Conservation (phyloP, 2,888 invertebrate genomes). For the Argyresthia albistria region DNA sequence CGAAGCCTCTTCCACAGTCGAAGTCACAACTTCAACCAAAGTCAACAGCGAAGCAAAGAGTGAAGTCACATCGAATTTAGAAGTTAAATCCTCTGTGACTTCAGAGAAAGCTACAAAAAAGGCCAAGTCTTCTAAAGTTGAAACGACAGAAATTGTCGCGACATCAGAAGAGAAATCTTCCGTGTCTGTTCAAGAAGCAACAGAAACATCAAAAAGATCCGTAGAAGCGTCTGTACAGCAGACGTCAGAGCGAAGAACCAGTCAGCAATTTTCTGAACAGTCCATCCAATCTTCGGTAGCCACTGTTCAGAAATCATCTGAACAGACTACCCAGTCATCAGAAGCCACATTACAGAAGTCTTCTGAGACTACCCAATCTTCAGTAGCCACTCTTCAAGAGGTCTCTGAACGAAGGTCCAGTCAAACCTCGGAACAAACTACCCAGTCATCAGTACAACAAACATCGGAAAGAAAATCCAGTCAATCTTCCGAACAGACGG, state of each 20-base stretch:
- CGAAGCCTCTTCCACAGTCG: constrained; percentile 30
- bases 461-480: neutral
- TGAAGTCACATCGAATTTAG: constrained; percentile 41
- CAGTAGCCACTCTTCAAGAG: constrained; percentile 4
- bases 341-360: constrained; percentile 6
- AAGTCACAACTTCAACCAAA: constrained; percentile 21
- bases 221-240: constrained; percentile 7
- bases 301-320: constrained; percentile 6
- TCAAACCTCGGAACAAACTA: constrained; percentile 16
- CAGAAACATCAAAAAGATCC: constrained; percentile 13
- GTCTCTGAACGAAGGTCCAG: constrained; percentile 13
- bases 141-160: constrained; percentile 4
- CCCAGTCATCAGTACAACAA: neutral
- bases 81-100: constrained; percentile 43
- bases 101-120: constrained; percentile 20
- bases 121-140: constrained; percentile 18
- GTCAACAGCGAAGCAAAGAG: constrained; percentile 25
- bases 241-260: constrained; percentile 8
- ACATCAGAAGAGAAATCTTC: constrained; percentile 4
- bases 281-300: constrained; percentile 8
- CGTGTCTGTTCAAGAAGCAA: constrained; percentile 7
- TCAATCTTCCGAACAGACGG: neutral
- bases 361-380: constrained; percentile 4
- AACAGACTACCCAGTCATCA: constrained; percentile 12
- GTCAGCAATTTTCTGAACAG: constrained; percentile 3